Evolutionary conservation across 2,113 vertebrate species (phyloP), one percentile per base, ranked within the genome.

Genomic region (Marcusenius ussheri): DNA sequence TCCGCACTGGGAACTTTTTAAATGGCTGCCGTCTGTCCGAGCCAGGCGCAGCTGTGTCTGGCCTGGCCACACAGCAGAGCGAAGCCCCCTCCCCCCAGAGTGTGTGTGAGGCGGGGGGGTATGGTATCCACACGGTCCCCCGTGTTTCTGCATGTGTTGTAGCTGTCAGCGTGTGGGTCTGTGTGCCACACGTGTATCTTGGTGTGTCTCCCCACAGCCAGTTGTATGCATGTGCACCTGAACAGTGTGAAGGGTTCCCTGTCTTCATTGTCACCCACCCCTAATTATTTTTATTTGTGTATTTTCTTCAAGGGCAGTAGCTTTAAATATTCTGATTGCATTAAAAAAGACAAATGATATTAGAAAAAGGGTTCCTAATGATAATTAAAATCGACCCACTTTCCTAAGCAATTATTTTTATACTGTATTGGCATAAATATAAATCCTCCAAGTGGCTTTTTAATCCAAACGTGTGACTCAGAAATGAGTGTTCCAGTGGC

Each of bases 1-100:
- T 95, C 95, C 93, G 95, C 96, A 95, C 96, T 95, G 94, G 95
- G 95, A 95, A 95, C 88, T 83, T 88, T 96, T 96, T 96, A 94
- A 95, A 94, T 95, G 94, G 92, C 93, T 94, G 91, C 95, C 95
- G 95, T 97, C 95, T 97, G 96, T 96, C 95, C 95, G 15, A 42
- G 87, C 8, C n/a, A n/a, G 5, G 31, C 87, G 9, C 66, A 46
- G 89, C 53, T 88, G 87, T 35, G 85, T n/a, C 83, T 27, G 42
- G 21, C 9, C 77, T 24, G 77, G 31, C 74, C 80, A 21, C 74
- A 15, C 35, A n/a, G 93, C 93, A 91, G 95, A 31, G 24, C 11
- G n/a, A 35, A 27, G 62, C 3, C 62, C 62, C 62, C 62, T 27
- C 62, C 62, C 10, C 62, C 24, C 10, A 3, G n/a, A 80, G 35